phyloP scores from a whole-genome alignment of 2,113 vertebrate genomes.

The Pteruthius melanotis region DNA sequence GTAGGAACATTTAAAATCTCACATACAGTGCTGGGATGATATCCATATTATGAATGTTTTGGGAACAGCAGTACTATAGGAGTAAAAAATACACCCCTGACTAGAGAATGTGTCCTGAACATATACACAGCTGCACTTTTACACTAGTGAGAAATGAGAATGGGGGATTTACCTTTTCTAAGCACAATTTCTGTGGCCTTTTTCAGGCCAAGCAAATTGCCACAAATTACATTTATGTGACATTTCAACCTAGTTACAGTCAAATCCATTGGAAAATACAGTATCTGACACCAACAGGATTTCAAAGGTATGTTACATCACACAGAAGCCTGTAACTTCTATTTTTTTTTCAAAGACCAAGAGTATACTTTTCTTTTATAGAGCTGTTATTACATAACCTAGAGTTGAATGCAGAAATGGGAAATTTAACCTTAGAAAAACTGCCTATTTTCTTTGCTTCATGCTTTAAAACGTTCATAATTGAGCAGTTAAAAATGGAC shows the following conservation, averaged over 20 bases:
- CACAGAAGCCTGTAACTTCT: background rate
- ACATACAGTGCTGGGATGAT: background rate
- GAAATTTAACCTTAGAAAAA: conserved; percentile 45
- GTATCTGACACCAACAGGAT: background rate
- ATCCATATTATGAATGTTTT: background rate
- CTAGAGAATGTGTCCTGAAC: background rate
- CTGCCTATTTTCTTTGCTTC: conserved; percentile 33
- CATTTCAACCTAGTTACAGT: background rate
- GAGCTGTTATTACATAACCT: conserved; percentile 30
- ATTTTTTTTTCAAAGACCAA: background rate
- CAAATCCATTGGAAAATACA: background rate
- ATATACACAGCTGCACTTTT: background rate
- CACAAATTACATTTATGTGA: conserved; percentile 14
- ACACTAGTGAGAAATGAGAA: background rate
- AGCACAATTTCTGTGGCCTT: background rate
- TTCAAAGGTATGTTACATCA: background rate
- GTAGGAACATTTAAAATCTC: background rate
- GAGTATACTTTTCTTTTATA: conserved; percentile 9
- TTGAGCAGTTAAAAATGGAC: conserved; percentile 10
- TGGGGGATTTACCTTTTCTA: background rate
- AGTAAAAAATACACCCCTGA: background rate
- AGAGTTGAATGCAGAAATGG: background rate
- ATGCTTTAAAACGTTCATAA: conserved; percentile 6
- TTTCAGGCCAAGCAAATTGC: background rate
- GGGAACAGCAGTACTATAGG: background rate